Evolutionary conservation across 2,113 vertebrate genomes (phyloP).

Genomic region (Hiodon alosoides): DNA sequence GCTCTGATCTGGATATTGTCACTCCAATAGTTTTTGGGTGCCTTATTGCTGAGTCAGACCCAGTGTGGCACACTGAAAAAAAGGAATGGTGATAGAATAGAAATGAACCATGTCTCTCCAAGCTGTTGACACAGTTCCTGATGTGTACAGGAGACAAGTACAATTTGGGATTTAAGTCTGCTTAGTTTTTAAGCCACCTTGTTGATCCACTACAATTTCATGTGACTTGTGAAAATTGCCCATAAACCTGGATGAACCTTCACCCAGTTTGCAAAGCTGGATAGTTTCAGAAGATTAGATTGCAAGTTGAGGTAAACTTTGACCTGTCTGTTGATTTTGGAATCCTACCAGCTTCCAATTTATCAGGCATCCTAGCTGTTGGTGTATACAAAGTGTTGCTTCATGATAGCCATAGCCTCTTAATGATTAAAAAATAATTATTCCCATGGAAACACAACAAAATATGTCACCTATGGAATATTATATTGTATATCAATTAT

Average conservation of each 20-base stretch:
- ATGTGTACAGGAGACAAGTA: constrained; percentile 27
- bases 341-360: constrained; percentile 46
- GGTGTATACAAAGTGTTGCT: constrained; percentile 32
- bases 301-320: constrained; percentile 47
- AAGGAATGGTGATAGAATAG: neutral
- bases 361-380: constrained; percentile 43
- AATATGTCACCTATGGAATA: neutral
- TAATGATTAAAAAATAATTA: constrained; percentile 17
- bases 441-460: neutral
- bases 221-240: constrained; percentile 51
- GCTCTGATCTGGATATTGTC: neutral
- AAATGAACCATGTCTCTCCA: neutral
- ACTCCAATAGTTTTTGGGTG: neutral
- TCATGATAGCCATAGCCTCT: constrained; percentile 13
- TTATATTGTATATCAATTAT: no score
- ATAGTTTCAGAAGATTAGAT: constrained; percentile 44
- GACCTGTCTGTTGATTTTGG: constrained; percentile 56
- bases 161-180: constrained; percentile 37
- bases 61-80: neutral
- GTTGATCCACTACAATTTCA: constrained; percentile 37
- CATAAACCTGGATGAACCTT: constrained; percentile 57
- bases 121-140: neutral
- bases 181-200: constrained; percentile 33
- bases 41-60: neutral
- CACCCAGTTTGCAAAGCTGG: constrained; percentile 50